Evolutionary conservation across 1,140 invertebrate genomes (phyloP), one percentile per base, ranked within the genome.

Genomic region (Chironomus tepperi): DNA sequence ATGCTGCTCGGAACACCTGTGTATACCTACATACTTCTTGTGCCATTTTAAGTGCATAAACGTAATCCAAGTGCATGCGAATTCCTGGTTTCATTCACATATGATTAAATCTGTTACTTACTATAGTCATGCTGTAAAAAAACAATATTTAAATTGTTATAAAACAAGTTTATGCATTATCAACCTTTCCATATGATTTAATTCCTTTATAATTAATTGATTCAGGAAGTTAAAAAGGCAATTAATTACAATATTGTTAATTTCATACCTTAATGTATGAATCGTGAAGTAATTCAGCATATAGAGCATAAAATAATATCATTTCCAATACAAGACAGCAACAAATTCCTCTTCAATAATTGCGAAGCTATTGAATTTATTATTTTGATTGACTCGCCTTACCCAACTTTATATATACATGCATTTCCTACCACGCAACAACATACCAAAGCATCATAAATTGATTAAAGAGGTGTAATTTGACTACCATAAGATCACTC

Each of bases 381-480:
- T n/a, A n/a, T n/a, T 57, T 57, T 57, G 47, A 57, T 57, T 57
- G 47, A n/a, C 47, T 57, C n/a, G 47, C n/a, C 47, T 57, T 57
- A 57, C n/a, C 5, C n/a, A n/a, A n/a, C n/a, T n/a, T n/a, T n/a
- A n/a, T n/a, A n/a, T n/a, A n/a, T n/a, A n/a, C 47, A 57, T 57
- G 47, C 47, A 57, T n/a, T 57, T 57, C 47, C 47, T 57, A 57
- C 47, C 47, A 57, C 47, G 47, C 47, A 57, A 57, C 5, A 9
- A 57, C 12, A 57, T 57, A n/a, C 12, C 47, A 57, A 57, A 57
- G 9, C 47, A 57, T 34, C 47, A 57, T 5, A 57, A 57, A 57
- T 57, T 57, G 47, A 57, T 57, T 57, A 57, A 57, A 57, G 47
- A 57, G 47, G 47, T 57, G 47, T 57, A 57, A 57, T 57, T 57